phyloP scores from a whole-genome alignment of 2,888 invertebrate genomes.

The Dermolepida albohirtum region DNA sequence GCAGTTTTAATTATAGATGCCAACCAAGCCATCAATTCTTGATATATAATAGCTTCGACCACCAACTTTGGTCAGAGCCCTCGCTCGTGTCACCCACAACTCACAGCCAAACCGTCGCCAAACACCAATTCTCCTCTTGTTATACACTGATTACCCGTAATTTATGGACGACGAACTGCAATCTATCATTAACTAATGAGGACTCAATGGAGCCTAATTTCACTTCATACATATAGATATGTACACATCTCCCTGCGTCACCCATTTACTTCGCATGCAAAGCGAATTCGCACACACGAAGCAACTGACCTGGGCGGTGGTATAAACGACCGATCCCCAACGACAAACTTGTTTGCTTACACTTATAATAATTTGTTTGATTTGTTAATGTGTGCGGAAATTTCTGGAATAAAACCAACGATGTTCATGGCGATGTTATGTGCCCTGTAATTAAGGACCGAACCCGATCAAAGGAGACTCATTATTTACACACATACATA shows the following conservation, averaged over 20 bases:
- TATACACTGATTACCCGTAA: conserved; percentile 36
- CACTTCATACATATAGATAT: conserved; percentile 15
- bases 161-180: conserved; percentile 41
- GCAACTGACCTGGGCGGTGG: conserved; percentile 15
- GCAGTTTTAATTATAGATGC: too few species aligned
- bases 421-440: conserved; percentile 32
- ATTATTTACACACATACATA: conserved; percentile 22
- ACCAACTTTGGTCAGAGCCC: too few species aligned
- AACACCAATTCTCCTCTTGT: conserved; percentile 32
- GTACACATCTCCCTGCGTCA: conserved; percentile 10
- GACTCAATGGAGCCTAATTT: conserved; percentile 60
- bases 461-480: conserved; percentile 38
- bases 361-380: conserved; percentile 60
- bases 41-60: too few species aligned
- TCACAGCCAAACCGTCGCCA: conserved; percentile 23
- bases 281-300: conserved; percentile 24
- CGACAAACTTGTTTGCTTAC: conserved; percentile 51
- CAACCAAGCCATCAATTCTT: too few species aligned
- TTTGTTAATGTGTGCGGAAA: conserved; percentile 52
- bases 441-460: conserved; percentile 37
- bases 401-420: conserved; percentile 39
- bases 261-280: conserved; percentile 17
- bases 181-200: conserved; percentile 63
- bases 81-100: background rate
- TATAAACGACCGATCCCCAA: conserved; percentile 45